phyloP scores from a whole-genome alignment of 2,113 vertebrate genomes.

The human (Homo sapiens) region DNA sequence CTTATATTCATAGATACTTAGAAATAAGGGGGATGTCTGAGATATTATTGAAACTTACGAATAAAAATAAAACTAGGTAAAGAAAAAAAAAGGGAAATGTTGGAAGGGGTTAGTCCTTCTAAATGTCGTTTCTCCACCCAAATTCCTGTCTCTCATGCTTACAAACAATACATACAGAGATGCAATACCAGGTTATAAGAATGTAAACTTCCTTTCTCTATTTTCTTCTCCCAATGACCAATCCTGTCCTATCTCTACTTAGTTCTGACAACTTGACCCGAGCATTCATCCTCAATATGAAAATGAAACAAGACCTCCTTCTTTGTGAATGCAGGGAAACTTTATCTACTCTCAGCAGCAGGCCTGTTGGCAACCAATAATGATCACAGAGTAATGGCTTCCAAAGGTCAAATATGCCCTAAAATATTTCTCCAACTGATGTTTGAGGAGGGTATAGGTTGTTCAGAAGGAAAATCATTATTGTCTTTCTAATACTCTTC shows the following conservation, averaged over 20 bases:
- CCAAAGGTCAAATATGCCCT: background rate
- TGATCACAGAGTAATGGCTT: background rate
- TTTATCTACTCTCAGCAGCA: background rate
- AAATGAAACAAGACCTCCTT: background rate
- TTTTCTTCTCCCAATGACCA: background rate
- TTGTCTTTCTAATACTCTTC: background rate
- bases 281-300: background rate
- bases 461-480: background rate
- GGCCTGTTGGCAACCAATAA: background rate
- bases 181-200: background rate
- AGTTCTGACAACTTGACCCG: background rate
- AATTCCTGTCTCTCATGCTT: background rate
- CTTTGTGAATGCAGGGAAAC: background rate
- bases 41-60: background rate
- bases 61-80: background rate
- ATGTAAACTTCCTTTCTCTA: background rate
- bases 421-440: background rate
- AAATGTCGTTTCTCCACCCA: background rate
- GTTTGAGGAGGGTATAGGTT: fast-evolving
- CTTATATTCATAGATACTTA: background rate
- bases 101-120: background rate
- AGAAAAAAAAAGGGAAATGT: background rate
- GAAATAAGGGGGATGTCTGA: background rate
- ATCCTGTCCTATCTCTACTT: background rate
- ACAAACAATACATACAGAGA: background rate